Evolutionary conservation across 2,113 vertebrate genomes (phyloP), one percentile per base, ranked within the genome.

Genomic region (Camelus dromedarius): DNA sequence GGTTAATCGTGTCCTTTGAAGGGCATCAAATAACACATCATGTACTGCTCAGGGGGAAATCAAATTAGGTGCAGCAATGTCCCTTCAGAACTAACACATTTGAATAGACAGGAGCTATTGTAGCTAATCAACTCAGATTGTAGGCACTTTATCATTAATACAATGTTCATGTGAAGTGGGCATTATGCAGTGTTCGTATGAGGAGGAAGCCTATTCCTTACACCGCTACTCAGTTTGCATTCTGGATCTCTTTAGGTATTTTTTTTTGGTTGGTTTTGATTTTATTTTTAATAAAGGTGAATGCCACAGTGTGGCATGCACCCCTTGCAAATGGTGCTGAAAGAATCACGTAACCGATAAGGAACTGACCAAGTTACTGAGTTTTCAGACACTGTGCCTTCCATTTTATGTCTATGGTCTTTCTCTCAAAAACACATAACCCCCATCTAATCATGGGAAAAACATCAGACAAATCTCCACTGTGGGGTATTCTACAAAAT

Each of bases 21-120:
- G 98, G 98, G 98, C 98, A 99, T 99, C 99, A 99, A 99, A 98
- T 98, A 98, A 98, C 98, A 98, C 97, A 98, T 98, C 98, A 98
- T 98, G 97, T 98, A 98, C 97, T 97, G 97, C 98, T 98, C 97
- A 97, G 97, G 96, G 97, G 98, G 93, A 99, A 99, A 98, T 99
- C 98, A 98, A 98, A 98, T 99, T 98, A 98, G 89, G 88, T 98
- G 91, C 89, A 96, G 91, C 69, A 95, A 46, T 97, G 83, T 95
- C 97, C 92, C 96, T 92, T 98, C 93, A 97, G 96, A 98, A 98
- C 82, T 86, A 92, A 88, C 52, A 20, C 91, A 98, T 98, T 98
- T 97, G 97, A 98, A 98, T 97, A 98, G 97, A 94, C 64, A 82
- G 94, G 38, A 96, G 81, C 96, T 96, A 91, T 91, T 97, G 88